Conservation (phyloP, 2,113 vertebrate species). For the Pseudolaguvia tuberculata region DNA sequence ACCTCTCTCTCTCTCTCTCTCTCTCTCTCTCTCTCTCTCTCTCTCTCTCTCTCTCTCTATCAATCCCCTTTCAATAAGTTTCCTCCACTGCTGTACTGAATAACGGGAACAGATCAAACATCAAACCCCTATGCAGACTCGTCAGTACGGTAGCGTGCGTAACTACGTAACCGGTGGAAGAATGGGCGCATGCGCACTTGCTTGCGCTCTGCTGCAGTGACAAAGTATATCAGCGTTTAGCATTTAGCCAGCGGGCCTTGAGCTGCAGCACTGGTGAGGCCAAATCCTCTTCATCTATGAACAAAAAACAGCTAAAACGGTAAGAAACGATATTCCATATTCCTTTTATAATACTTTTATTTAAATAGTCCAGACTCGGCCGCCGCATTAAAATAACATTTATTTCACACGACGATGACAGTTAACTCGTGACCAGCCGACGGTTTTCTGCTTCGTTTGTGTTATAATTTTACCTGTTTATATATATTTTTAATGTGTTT, state of each 20-base stretch:
- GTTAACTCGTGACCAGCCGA: neutral
- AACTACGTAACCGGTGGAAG: neutral
- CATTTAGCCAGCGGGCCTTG: conserved; percentile 22
- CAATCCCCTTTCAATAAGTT: neutral
- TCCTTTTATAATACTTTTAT: neutral
- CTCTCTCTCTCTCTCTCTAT: too few relatives aligned
- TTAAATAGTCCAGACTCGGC: neutral
- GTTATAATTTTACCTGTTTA: neutral
- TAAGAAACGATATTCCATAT: conserved; percentile 28
- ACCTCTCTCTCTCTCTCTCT: too few relatives aligned
- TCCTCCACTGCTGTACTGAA: neutral
- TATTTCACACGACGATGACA: neutral
- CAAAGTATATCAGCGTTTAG: conserved; percentile 4
- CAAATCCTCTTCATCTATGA: conserved; percentile 18
- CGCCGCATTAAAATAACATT: neutral
- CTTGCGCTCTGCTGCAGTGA: conserved; percentile 28
- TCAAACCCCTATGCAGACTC: neutral
- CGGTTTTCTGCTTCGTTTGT: neutral
- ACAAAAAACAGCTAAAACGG: conserved; percentile 30
- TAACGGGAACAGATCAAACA: neutral
- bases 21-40: too few relatives aligned
- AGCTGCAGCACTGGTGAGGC: conserved; percentile 34
- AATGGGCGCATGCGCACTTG: conserved; percentile 26
- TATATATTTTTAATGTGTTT: too few relatives aligned
- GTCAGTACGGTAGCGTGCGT: neutral